Conservation (phyloP, 1,140 invertebrate species). For the Leptinotarsa undecemlineata region DNA sequence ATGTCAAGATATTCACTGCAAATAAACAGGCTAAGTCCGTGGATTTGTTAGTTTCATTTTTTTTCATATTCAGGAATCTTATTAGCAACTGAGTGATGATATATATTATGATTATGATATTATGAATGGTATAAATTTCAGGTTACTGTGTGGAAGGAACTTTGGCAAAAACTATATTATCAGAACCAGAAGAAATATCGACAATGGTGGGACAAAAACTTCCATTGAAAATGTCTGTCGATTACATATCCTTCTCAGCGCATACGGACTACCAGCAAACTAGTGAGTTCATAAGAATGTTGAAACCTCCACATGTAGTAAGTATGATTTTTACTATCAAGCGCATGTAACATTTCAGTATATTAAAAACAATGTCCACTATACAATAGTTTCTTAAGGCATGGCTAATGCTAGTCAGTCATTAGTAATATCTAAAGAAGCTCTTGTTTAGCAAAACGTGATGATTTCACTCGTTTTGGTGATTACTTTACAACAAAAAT, state of each 20-base stretch:
- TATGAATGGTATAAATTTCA: slow-evolving; percentile 40
- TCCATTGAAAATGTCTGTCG: slow-evolving; percentile 95
- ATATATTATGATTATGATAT: not conserved
- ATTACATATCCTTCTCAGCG: slow-evolving; percentile 99
- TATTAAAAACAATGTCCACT: no score
- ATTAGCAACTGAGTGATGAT: no score
- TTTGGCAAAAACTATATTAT: slow-evolving; percentile 93
- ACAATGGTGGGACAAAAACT: slow-evolving; percentile 95
- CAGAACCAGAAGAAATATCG: slow-evolving; percentile 96
- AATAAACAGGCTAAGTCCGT: no score
- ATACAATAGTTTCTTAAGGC: no score
- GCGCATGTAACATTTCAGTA: no score
- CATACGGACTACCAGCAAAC: slow-evolving; percentile 99
- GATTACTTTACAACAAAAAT: not conserved
- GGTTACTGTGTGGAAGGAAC: slow-evolving; percentile 99
- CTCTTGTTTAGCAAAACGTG: no score
- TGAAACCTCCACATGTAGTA: slow-evolving; percentile 95
- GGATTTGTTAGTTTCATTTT: no score
- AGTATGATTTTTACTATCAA: slow-evolving; percentile 40
- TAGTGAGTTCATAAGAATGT: slow-evolving; percentile 91
- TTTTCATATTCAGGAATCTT: no score
- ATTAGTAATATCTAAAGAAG: no score
- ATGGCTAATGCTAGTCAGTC: no score
- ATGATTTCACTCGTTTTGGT: not conserved
- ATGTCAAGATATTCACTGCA: no score